Evolutionary conservation across 1,140 invertebrate species (phyloP), one percentile per base, ranked within the genome.

Genomic region (Ditylenchus dipsaci): DNA sequence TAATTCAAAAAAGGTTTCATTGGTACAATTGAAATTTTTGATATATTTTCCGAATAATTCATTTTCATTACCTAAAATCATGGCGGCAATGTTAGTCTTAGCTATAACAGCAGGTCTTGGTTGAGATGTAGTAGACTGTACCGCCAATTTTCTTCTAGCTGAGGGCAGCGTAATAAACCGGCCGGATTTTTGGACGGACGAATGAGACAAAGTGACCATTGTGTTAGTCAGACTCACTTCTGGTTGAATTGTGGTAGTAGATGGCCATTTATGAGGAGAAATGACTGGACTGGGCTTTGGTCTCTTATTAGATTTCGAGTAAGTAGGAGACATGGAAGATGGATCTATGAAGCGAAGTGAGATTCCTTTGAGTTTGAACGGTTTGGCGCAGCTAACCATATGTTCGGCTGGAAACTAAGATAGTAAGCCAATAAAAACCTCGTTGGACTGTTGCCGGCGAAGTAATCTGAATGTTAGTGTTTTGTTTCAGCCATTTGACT

Each of bases 401-500:
- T n/a, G n/a, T n/a, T 38, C 11, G 33, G 11, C 33, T 5, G 3
- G 11, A 38, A 38, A 38, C 33, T 38, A 38, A 38, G 21, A 61
- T 30, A 45, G n/a, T 61, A 19, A 61, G n/a, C n/a, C 17, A 15
- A 61, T 5, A 45, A 19, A 1, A 21, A 61, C 59, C 59, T 30
- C 15, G 59, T 61, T 19, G 59, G 59, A 33, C 7, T 19, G 3
- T 45, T 61, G 15, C 59, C 59, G 27, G 59, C 19, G 27, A 33
- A 61, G 59, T 61, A 17, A 61, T 61, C n/a, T 61, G 59, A 17
- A 61, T 45, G n/a, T 61, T 27, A 7, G 59, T 19, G 59, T 61
- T 61, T 45, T 61, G n/a, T 21, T 45, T 30, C 19, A 61, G 59
- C 59, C 59, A 61, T 27, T 61, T n/a, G 3, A 33, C 19, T 15